These are phyloP conservation scores for Venustoraphidia nigricollis DNA, from an alignment of 2,888 invertebrate genomes.

Conservation along the genomic window DNA sequence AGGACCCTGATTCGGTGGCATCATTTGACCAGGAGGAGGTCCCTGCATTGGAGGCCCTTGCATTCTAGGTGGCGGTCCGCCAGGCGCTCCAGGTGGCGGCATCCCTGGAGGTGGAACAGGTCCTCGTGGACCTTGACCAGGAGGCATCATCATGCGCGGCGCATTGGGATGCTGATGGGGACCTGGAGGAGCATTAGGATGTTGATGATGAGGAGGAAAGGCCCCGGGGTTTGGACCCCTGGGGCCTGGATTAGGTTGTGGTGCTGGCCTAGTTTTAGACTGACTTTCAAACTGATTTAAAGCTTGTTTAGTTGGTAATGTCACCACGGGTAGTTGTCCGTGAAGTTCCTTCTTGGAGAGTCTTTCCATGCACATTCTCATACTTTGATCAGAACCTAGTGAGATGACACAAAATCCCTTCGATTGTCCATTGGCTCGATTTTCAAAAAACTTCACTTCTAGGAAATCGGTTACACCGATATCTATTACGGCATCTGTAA, in stretches of 20 bases:
- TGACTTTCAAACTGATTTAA: conserved; percentile 79
- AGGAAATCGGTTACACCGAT: conserved; percentile 86
- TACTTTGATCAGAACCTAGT: conserved; percentile 81
- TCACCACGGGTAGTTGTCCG: conserved; percentile 88
- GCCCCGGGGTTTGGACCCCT: conserved; percentile 45
- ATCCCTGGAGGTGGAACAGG: conserved; percentile 31
- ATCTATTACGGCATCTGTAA: conserved; percentile 75
- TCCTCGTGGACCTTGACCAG: conserved; percentile 25
- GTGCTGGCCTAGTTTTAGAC: conserved; percentile 75
- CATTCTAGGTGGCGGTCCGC: conserved; percentile 33
- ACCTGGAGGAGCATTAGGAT: conserved; percentile 31
- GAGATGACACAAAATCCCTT: conserved; percentile 97
- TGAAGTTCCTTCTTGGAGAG: conserved; percentile 91
- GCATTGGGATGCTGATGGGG: conserved; percentile 38
- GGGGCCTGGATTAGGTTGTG: conserved; percentile 49
- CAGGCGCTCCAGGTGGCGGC: conserved; percentile 27
- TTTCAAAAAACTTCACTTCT: conserved; percentile 99
- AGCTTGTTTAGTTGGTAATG: conserved; percentile 86
- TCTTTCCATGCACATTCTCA: conserved; percentile 80
- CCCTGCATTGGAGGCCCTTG: conserved; percentile 39
- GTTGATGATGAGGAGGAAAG: conserved; percentile 29
- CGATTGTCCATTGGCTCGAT: conserved; percentile 95
- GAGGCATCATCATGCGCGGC: conserved; percentile 28
- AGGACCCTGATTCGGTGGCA: conserved; percentile 38
- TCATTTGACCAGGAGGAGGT: conserved; percentile 39